Percentiles rank a stretch among this genome's conserved stretches.
These are phyloP conservation scores for Merodon equestris DNA, from an alignment of 2,888 invertebrate genomes.

Conservation along the genomic window DNA sequence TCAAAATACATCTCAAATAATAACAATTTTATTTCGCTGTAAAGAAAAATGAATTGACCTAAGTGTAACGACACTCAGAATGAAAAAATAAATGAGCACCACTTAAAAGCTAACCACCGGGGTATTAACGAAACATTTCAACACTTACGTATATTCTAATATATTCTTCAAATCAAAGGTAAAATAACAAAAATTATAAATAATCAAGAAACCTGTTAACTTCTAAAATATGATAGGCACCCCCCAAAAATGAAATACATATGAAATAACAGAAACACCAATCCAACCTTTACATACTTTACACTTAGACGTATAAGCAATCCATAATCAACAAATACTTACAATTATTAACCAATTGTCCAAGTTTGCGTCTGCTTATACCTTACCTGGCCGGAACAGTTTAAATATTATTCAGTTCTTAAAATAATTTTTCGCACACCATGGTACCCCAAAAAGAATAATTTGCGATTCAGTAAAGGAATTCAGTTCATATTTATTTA, in stretches of 20 bases:
- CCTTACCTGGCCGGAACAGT: slow-evolving; percentile 50
- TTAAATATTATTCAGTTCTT: slow-evolving; percentile 47
- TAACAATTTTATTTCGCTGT: slow-evolving; percentile 23
- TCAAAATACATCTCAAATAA: slow-evolving; percentile 13
- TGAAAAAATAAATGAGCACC: slow-evolving; percentile 60
- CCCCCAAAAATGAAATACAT: slow-evolving; percentile 58
- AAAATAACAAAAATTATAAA: slow-evolving; percentile 67
- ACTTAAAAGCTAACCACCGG: slow-evolving; percentile 62
- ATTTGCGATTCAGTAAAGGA: slow-evolving; percentile 59
- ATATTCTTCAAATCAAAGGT: slow-evolving; percentile 65
- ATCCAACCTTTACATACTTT: slow-evolving; percentile 55
- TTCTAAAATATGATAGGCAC: slow-evolving; percentile 60
- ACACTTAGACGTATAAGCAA: slow-evolving; percentile 61
- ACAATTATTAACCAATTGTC: slow-evolving; percentile 55
- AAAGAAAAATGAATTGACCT: slow-evolving; percentile 5
- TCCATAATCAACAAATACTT: slow-evolving; percentile 53
- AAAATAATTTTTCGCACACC: no score
- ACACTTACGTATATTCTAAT: no score
- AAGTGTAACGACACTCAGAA: slow-evolving; percentile 58
- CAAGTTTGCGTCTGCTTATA: slow-evolving; percentile 53
- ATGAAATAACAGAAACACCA: slow-evolving; percentile 52
- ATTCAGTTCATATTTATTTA: no score
- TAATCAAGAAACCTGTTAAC: slow-evolving; percentile 50
- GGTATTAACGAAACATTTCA: slow-evolving; percentile 66
- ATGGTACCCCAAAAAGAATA: slow-evolving; percentile 54